Base-by-base conservation (phyloP, 2,888 invertebrate genomes). In the Cheilosia vernalis region DNA sequence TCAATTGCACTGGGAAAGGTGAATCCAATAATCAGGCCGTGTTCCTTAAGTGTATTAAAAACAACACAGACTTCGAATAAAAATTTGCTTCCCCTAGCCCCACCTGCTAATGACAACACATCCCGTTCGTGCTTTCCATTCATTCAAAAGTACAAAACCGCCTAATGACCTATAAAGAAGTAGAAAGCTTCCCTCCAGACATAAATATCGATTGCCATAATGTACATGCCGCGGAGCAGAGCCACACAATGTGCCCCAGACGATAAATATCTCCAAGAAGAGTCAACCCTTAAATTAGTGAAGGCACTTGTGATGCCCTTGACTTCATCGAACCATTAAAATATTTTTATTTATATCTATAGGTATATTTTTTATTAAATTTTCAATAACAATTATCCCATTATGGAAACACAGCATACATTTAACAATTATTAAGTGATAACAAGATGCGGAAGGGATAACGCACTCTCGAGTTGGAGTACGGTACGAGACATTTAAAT, bases 151-250 rank as follows among this genome's bases (percentile, higher is more conserved):
- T 9, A 51, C 51, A 51, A 47, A 55, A 73, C 72, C 67, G 72
- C 67, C 78, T 83, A 58, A 53, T 78, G 83, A 83, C 79, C 83
- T 64, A 83, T 55, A 69, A 69, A 78, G 66, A 61, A 70, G 15
- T 58, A 42, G 58, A 42, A 58, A 61, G 51, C 63, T 49, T 42
- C 17, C 49, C 58, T 42, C 64, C 79, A 83, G 78, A 78, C 83
- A 19, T 21, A 42, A 67, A 33, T 77, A 77, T 77, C 55, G 77
- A 69, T 77, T 53, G 51, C 42, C 27, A 27, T 27, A 6, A 4
- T 58, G 44, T 17, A 44, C 17, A 17, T 40, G 37, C 72, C 42
- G 13, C 51, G 27, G 49, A 70, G n/a, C 19, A 17, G 19, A 30
- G 13, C 37, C 47, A 44, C 44, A 55, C 2, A 69, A 24, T 33